phyloP scores from a whole-genome alignment of 1,140 invertebrate species.

The Caenorhabditis latens region DNA sequence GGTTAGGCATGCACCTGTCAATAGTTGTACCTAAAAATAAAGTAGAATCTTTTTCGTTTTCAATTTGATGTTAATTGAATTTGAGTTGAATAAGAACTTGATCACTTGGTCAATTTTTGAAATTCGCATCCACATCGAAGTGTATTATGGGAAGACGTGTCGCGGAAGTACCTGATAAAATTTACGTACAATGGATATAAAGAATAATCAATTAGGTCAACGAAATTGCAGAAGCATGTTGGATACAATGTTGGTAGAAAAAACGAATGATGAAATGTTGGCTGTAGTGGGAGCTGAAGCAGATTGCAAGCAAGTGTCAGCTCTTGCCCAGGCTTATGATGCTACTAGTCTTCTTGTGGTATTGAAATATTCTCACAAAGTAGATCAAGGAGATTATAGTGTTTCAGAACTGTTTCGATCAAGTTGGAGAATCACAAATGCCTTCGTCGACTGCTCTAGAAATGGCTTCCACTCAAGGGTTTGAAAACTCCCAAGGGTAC shows the following conservation, averaged over 20 bases:
- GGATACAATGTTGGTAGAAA: background rate
- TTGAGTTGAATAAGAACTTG: slow-evolving; percentile 23
- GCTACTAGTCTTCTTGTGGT: slow-evolving; percentile 35
- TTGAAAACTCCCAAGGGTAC: background rate
- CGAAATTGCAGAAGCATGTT: slow-evolving; percentile 9
- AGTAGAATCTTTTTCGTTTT: background rate
- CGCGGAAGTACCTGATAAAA: background rate
- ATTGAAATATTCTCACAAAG: background rate
- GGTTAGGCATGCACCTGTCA: background rate
- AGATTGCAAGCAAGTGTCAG: slow-evolving; percentile 27
- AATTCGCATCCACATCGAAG: background rate
- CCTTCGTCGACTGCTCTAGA: slow-evolving; percentile 14
- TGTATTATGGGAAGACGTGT: background rate
- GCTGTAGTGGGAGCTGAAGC: slow-evolving; percentile 14
- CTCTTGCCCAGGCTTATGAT: slow-evolving; percentile 41
- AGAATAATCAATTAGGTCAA: no score
- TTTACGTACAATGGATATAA: background rate
- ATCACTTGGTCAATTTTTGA: slow-evolving; percentile 49
- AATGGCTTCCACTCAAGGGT: slow-evolving; percentile 51
- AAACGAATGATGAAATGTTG: slow-evolving; percentile 10
- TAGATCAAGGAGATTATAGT: background rate
- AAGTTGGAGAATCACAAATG: slow-evolving; percentile 50
- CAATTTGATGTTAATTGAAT: slow-evolving; percentile 31
- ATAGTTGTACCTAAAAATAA: slow-evolving; percentile 32
- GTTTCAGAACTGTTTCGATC: slow-evolving; percentile 23